Evolutionary conservation across 2,888 invertebrate genomes (phyloP).

Genomic region (Drosophila anomelani): DNA sequence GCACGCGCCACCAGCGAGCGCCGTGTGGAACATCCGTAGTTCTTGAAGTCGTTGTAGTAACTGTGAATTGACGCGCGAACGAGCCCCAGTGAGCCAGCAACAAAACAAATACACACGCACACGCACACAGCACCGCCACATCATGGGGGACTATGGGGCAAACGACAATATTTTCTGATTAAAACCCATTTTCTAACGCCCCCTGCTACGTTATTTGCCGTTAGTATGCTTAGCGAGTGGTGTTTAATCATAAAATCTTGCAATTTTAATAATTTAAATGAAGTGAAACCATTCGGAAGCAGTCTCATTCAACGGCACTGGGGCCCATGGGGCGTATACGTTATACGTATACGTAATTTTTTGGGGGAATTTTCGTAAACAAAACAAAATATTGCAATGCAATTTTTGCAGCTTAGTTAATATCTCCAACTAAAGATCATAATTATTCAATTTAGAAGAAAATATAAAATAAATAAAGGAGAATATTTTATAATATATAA

Average conservation of each 20-base stretch:
- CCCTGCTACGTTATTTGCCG: too few relatives aligned
- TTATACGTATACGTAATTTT: not conserved
- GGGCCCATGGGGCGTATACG: not conserved
- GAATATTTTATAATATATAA: too few relatives aligned
- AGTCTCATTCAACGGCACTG: not conserved
- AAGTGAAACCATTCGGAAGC: too few relatives aligned
- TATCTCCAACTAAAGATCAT: not conserved
- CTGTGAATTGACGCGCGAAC: conserved; percentile 72
- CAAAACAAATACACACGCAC: conserved; percentile 32
- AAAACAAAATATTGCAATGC: not conserved
- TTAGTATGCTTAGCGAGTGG: too few relatives aligned
- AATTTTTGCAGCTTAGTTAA: too few relatives aligned
- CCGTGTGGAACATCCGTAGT: conserved; percentile 71
- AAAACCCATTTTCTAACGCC: not conserved
- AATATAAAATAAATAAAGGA: too few relatives aligned
- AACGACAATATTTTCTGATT: not conserved
- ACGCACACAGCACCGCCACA: conserved; percentile 11
- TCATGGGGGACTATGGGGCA: not conserved
- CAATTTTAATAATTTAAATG: too few relatives aligned
- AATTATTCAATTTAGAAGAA: not conserved
- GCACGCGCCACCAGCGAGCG: conserved; percentile 69
- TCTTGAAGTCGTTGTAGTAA: conserved; percentile 75
- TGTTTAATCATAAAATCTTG: too few relatives aligned
- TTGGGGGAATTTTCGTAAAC: not conserved
- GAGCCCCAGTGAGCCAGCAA: conserved; percentile 31